Base-by-base conservation (phyloP, 2,113 vertebrate genomes). In the Lucifuga dentata region DNA sequence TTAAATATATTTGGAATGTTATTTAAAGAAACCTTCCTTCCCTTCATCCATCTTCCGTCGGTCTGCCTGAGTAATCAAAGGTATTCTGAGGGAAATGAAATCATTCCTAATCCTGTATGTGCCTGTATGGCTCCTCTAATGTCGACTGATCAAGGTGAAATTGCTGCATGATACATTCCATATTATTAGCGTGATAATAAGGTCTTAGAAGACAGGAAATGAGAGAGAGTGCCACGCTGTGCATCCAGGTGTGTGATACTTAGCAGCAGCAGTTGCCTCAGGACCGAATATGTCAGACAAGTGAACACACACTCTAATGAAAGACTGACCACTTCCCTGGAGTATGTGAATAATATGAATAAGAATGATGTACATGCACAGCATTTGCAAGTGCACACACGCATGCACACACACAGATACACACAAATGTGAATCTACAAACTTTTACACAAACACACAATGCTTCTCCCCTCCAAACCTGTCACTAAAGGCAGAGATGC, bases 191-290 rank as follows among this genome's bases (percentile, higher is more conserved):
- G 57, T 68, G 53, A 55, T 81, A 80, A 84, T 66, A 32, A 46
- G 69, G 53, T 76, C 48, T 76, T 68, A n/a, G 58, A 71, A 64
- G 74, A 68, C 41, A 43, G 10, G n/a, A 65, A 24, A 66, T 5
- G 62, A 41, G 74, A 45, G 35, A 49, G 58, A 23, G 68, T 17
- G 38, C 68, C 52, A 23, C 51, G 3, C 40, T 80, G 88, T 65
- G 69, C 82, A 85, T 78, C 82, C 90, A 88, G 88, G 88, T 88
- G 85, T 84, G 84, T 68, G 72, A 85, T 78, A 76, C 83, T 86
- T 68, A 81, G 74, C 86, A 80, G 65, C 76, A 58, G 81, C 55
- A 35, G 51, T 57, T 13, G 65, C 85, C 84, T 73, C 66, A 3
- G 74, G 84, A 71, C 13, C 29, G 11, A 67, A 78, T 73, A 68